phyloP scores from a whole-genome alignment of 2,888 invertebrate genomes.

The Sinodicranocentrus sp. region DNA sequence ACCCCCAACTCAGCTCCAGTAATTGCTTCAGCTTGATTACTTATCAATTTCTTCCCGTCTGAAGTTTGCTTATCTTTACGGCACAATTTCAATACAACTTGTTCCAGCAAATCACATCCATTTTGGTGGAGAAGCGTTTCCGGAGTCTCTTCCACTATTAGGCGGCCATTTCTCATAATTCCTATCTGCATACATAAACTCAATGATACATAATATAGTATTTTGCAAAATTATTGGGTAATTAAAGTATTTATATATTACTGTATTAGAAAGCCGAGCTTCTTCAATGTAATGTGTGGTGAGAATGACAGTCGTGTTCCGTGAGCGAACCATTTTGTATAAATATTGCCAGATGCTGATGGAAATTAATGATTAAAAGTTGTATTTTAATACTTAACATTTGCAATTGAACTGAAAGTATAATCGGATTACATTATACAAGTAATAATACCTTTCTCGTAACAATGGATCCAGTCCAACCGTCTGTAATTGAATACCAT shows the following conservation, averaged over 20 bases:
- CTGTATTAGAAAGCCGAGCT: constrained; percentile 48
- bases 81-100: constrained; percentile 91
- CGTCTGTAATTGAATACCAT: constrained; percentile 25
- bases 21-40: neutral
- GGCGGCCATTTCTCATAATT: constrained; percentile 92
- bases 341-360: constrained; percentile 67
- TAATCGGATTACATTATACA: too few relatives aligned
- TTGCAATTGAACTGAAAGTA: too few relatives aligned
- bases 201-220: neutral
- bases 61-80: constrained; percentile 38
- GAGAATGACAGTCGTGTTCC: constrained; percentile 56
- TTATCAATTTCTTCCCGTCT: neutral
- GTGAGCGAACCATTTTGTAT: constrained; percentile 51
- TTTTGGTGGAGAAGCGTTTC: constrained; percentile 87
- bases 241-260: constrained; percentile 8
- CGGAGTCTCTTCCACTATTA: constrained; percentile 94
- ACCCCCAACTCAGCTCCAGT: neutral
- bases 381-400: too few relatives aligned
- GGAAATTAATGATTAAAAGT: too few relatives aligned
- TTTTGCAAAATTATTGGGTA: neutral
- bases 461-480: constrained; percentile 56
- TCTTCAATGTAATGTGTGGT: constrained; percentile 65
- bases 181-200: constrained; percentile 85
- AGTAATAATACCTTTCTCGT: constrained; percentile 33
- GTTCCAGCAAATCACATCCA: constrained; percentile 90